Evolutionary conservation across 92 coral and sea anemone genomes (phyloP).

Genomic region (Meandrina meandrites): DNA sequence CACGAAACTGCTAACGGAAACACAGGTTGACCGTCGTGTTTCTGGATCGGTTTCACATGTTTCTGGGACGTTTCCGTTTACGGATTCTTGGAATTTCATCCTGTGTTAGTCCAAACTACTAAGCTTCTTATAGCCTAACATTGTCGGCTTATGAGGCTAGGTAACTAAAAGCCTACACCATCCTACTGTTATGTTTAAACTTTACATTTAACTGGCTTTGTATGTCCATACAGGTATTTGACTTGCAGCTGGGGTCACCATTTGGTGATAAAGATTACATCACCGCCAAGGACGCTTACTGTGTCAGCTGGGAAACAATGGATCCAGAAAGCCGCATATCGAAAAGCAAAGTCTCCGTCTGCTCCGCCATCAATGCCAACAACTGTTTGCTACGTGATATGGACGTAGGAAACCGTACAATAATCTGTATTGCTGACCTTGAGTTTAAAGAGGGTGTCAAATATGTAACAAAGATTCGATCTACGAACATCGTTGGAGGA

Average conservation of each 20-base stretch:
- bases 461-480: conserved; percentile 72
- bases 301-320: conserved; percentile 74
- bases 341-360: conserved; percentile 75
- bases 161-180: neutral
- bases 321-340: conserved; percentile 74
- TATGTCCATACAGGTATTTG: conserved; percentile 60
- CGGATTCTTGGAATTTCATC: too few species aligned
- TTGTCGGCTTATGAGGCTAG: neutral
- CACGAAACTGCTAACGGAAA: too few species aligned
- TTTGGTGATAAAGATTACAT: conserved; percentile 63
- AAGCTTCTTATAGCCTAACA: neutral
- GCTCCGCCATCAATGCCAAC: conserved; percentile 54
- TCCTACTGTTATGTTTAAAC: neutral
- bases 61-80: too few species aligned
- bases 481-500: conserved; percentile 78
- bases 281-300: conserved; percentile 72
- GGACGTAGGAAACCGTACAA: conserved; percentile 65
- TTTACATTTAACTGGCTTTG: neutral
- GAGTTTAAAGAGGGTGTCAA: conserved; percentile 77
- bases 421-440: conserved; percentile 75
- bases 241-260: conserved; percentile 59
- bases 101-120: neutral
- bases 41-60: too few species aligned
- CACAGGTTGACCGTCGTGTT: too few species aligned
- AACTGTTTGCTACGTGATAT: conserved; percentile 62